Percentiles rank a stretch among this genome's conserved stretches.
These are phyloP conservation scores for Lepeophtheirus salmonis DNA, from an alignment of 1,140 invertebrate genomes.

Conservation along the genomic window DNA sequence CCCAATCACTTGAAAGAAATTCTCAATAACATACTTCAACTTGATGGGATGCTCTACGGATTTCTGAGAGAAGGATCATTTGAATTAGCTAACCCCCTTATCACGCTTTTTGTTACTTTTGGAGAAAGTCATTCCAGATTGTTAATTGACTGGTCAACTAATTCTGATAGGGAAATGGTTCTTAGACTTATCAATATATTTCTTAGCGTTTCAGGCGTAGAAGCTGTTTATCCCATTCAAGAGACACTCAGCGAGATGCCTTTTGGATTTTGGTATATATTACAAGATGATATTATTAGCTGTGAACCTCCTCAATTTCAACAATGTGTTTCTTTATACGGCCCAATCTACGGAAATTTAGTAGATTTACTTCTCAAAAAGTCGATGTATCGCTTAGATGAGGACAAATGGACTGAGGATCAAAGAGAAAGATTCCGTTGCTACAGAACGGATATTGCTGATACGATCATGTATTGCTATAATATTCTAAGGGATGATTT, in stretches of 20 bases:
- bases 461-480: slow-evolving; percentile 70
- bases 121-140: slow-evolving; percentile 44
- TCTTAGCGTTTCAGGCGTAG: slow-evolving; percentile 53
- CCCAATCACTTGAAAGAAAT: slow-evolving; percentile 33
- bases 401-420: slow-evolving; percentile 38
- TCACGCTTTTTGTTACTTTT: slow-evolving; percentile 39
- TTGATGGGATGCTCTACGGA: slow-evolving; percentile 1
- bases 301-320: slow-evolving; percentile 33
- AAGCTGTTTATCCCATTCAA: slow-evolving; percentile 57
- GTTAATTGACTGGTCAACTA: slow-evolving; percentile 34
- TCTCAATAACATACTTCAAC: slow-evolving; percentile 28
- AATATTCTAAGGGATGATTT: slow-evolving; percentile 49
- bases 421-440: slow-evolving; percentile 68
- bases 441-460: slow-evolving; percentile 73
- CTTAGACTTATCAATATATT: slow-evolving; percentile 38
- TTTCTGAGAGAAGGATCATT: slow-evolving; percentile 18
- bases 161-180: slow-evolving; percentile 26
- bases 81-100: slow-evolving; percentile 36
- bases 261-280: slow-evolving; percentile 72
- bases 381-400: slow-evolving; percentile 36
- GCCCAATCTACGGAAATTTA: slow-evolving; percentile 44
- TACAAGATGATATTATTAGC: slow-evolving; percentile 40
- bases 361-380: slow-evolving; percentile 43
- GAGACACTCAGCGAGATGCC: slow-evolving; percentile 61
- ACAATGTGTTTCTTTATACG: slow-evolving; percentile 32